These are phyloP conservation scores for Sebastes trivittatus DNA, from an alignment of 2,797 vertebrate genomes.

Conservation along the genomic window DNA sequence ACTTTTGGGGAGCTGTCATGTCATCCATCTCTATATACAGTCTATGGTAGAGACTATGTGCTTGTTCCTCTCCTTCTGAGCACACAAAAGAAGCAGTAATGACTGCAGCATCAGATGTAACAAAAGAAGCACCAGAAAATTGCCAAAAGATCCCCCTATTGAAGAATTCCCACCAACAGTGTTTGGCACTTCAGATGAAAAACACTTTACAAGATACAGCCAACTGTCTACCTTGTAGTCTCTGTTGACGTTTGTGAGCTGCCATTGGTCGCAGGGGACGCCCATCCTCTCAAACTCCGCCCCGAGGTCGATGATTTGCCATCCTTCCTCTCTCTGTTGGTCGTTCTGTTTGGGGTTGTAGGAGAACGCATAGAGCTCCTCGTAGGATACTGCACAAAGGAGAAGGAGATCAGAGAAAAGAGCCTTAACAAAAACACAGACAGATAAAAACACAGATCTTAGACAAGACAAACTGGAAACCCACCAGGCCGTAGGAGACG, in stretches of 20 bases:
- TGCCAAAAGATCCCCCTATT: not conserved
- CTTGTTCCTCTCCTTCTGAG: not conserved
- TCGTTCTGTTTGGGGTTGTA: constrained; percentile 98
- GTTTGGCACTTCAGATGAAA: not conserved
- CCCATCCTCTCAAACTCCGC: constrained; percentile 96
- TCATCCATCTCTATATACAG: too few species aligned
- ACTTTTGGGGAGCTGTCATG: too few species aligned
- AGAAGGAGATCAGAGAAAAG: constrained; percentile 12
- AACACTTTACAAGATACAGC: not conserved
- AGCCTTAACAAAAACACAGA: not conserved
- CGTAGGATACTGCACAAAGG: constrained; percentile 81
- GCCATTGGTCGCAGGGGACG: constrained; percentile 93
- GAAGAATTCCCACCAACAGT: not conserved
- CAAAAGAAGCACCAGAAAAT: not conserved
- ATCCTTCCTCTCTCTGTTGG: constrained; percentile 90
- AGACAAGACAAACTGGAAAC: constrained; percentile 4
- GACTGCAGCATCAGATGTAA: not conserved
- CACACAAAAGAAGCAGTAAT: not conserved
- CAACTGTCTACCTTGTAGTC: constrained; percentile 87
- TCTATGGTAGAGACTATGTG: too few species aligned
- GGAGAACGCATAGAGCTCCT: constrained; percentile 96
- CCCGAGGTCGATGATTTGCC: constrained; percentile 91
- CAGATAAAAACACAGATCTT: not conserved
- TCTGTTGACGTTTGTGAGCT: constrained; percentile 93
- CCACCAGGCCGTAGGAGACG: constrained; percentile 91